phyloP scores from a whole-genome alignment of 2,797 vertebrate species.

The Anas georgica region DNA sequence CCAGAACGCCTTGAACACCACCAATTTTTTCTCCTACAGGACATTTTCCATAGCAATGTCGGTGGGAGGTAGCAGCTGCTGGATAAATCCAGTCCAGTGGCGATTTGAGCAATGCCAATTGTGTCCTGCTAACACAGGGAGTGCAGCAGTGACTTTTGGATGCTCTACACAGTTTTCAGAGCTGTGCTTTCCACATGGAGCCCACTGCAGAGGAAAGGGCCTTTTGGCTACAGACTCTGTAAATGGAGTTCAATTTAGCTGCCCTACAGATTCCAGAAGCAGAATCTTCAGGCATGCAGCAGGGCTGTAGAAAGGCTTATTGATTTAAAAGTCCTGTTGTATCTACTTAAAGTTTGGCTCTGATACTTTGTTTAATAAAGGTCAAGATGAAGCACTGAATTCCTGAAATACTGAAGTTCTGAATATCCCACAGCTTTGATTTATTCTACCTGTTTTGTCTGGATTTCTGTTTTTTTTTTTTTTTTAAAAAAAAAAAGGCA shows the following conservation, averaged over 20 bases:
- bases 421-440: not conserved
- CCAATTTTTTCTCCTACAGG: not conserved
- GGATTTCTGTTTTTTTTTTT: not conserved
- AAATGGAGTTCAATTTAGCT: not conserved
- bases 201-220: not conserved
- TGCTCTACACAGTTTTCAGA: not conserved
- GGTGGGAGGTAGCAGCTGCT: not conserved
- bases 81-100: not conserved
- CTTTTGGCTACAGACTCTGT: not conserved
- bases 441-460: slow-evolving; percentile 2
- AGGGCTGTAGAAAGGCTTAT: not conserved
- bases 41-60: not conserved
- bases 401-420: not conserved
- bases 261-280: not conserved
- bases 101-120: not conserved
- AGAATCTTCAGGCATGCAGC: not conserved
- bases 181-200: not conserved
- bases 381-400: slow-evolving; percentile 32
- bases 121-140: not conserved
- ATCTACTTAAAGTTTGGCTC: not conserved
- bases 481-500: not conserved
- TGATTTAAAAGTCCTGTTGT: not conserved
- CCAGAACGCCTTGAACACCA: not conserved
- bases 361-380: slow-evolving; percentile 21
- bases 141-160: not conserved